Evolutionary conservation across 2,888 invertebrate species (phyloP).

Genomic region (Cylloceria caligata): DNA sequence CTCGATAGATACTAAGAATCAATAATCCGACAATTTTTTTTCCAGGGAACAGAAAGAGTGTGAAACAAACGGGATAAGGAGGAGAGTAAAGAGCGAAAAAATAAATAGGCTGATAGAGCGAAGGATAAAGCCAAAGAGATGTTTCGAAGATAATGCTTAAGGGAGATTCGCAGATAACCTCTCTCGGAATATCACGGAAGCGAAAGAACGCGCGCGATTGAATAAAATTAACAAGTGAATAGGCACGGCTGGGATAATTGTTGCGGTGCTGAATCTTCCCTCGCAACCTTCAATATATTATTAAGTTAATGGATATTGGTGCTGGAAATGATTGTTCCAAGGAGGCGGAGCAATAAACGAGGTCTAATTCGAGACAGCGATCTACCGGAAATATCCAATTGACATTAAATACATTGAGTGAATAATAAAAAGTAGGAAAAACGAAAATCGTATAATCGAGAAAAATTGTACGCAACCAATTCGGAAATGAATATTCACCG

Average conservation of each 20-base stretch:
- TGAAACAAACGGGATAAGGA: background rate
- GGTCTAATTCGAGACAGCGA: background rate
- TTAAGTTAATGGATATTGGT: conserved; percentile 14
- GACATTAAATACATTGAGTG: background rate
- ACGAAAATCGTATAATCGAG: background rate
- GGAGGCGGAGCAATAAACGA: background rate
- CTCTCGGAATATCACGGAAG: conserved; percentile 1
- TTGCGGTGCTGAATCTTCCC: background rate
- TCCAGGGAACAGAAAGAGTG: background rate
- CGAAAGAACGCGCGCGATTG: conserved; percentile 1
- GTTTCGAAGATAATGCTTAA: too few relatives aligned
- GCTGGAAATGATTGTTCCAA: background rate
- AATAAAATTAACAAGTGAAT: conserved; percentile 1
- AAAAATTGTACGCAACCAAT: background rate
- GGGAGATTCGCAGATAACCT: too few relatives aligned
- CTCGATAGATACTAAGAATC: background rate
- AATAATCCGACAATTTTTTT: too few relatives aligned
- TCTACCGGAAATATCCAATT: background rate
- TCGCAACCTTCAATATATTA: background rate
- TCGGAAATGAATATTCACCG: background rate
- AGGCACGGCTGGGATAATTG: conserved; percentile 5
- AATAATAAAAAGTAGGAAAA: background rate
- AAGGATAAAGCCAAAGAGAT: too few relatives aligned
- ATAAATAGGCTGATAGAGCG: too few relatives aligned
- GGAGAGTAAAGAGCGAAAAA: background rate